phyloP scores from a whole-genome alignment of 2,888 invertebrate species.

The Mechanitis mazaeus region DNA sequence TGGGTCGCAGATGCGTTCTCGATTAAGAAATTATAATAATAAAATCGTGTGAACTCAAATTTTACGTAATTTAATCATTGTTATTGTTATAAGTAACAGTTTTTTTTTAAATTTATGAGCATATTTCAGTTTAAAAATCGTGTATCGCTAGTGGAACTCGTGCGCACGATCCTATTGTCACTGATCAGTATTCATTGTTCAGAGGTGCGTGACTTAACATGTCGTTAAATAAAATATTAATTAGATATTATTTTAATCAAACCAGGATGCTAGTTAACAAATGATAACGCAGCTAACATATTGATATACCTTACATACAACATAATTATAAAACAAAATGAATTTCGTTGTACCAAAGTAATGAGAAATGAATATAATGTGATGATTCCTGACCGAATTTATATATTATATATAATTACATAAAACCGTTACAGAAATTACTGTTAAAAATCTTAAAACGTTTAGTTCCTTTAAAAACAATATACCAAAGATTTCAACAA shows the following conservation, averaged over 20 bases:
- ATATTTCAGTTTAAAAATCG: conserved; percentile 2
- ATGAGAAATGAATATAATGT: not conserved
- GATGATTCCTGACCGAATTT: not conserved
- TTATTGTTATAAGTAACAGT: not conserved
- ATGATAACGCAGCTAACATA: too few species aligned
- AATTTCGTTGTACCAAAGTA: too few species aligned
- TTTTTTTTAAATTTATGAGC: conserved; percentile 10
- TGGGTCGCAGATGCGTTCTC: conserved; percentile 67
- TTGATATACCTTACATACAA: too few species aligned
- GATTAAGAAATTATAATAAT: conserved; percentile 70
- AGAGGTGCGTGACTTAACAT: conserved; percentile 55
- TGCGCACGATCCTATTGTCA: conserved; percentile 62
- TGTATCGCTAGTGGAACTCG: conserved; percentile 42
- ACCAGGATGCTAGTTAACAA: too few species aligned
- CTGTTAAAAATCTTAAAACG: not conserved
- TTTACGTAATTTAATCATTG: conserved; percentile 23
- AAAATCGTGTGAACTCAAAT: conserved; percentile 48
- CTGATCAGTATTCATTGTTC: conserved; percentile 57
- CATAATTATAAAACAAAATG: too few species aligned
- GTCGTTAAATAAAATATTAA: conserved; percentile 58
- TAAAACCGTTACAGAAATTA: conserved; percentile 2
- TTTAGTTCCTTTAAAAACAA: conserved; percentile 16
- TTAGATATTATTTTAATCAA: conserved; percentile 34
- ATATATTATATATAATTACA: not conserved
- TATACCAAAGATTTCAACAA: conserved; percentile 21